Evolutionary conservation across 2,888 invertebrate genomes (phyloP).

Genomic region (Agrilus cyanescens): DNA sequence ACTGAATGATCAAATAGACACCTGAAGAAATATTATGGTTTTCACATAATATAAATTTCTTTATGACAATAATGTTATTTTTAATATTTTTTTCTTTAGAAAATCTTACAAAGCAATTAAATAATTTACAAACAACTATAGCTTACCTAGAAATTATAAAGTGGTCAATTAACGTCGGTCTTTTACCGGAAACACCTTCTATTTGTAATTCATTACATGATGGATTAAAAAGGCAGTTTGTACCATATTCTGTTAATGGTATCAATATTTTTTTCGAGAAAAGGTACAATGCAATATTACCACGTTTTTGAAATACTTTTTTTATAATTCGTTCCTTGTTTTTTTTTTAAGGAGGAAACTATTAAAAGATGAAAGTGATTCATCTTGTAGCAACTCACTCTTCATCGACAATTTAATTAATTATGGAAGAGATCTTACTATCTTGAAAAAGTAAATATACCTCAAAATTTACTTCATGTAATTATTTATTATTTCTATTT

Average conservation of each 20-base stretch:
- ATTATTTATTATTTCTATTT: too few relatives aligned
- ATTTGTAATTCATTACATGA: slow-evolving; percentile 33
- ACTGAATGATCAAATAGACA: too few relatives aligned
- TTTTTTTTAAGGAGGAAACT: too few relatives aligned
- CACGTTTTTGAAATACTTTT: too few relatives aligned
- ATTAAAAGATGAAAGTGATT: too few relatives aligned
- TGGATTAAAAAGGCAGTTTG: slow-evolving; percentile 28
- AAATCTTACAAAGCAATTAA: slow-evolving; percentile 40
- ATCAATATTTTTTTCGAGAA: slow-evolving; percentile 36
- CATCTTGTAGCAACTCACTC: too few relatives aligned
- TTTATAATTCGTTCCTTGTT: too few relatives aligned
- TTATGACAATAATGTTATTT: slow-evolving; percentile 3
- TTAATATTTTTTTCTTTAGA: slow-evolving; percentile 15
- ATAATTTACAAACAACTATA: slow-evolving; percentile 53
- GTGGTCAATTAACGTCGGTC: slow-evolving; percentile 67
- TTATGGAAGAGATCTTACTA: too few relatives aligned
- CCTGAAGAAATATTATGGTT: too few relatives aligned
- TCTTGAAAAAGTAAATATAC: too few relatives aligned
- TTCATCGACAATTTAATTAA: too few relatives aligned
- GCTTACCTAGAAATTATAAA: slow-evolving; percentile 70
- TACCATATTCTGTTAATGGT: slow-evolving; percentile 46
- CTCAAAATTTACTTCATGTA: too few relatives aligned
- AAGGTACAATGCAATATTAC: slow-evolving; percentile 6
- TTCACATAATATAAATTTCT: neutral
- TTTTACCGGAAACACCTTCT: slow-evolving; percentile 54